A percentile compares a stretch with the other conserved stretches of the same genome.
Evolutionary conservation across 23 tunicate species (phyloP).

Genomic region (Ciona savignyi): DNA sequence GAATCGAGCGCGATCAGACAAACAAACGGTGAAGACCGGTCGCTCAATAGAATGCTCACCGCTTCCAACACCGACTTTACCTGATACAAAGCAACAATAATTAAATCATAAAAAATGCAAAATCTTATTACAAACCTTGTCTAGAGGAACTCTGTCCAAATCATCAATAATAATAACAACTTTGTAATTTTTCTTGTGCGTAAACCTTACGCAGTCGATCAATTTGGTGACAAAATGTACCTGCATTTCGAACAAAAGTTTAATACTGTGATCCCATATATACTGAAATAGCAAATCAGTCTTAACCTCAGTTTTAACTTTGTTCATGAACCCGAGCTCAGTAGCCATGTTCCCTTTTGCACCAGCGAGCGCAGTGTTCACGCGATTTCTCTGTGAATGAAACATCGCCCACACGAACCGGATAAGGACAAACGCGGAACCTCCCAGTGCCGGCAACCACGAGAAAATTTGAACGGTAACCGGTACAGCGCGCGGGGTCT

Average conservation of each 20-base stretch:
- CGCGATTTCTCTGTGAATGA: conserved; percentile 73
- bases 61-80: conserved; percentile 83
- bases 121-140: no score
- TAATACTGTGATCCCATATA: no score
- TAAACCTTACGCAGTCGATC: conserved; percentile 36
- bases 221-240: conserved; percentile 40
- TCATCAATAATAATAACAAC: conserved; percentile 84
- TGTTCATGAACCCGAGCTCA: conserved; percentile 76
- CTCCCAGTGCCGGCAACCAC: conserved; percentile 67
- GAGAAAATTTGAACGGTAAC: conserved; percentile 52
- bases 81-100: no score
- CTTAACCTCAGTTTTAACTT: conserved; percentile 76
- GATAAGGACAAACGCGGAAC: conserved; percentile 30
- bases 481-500: conserved; percentile 66
- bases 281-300: background rate
- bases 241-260: no score
- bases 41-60: conserved; percentile 76
- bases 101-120: no score
- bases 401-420: conserved; percentile 83
- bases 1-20: conserved; percentile 84
- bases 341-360: conserved; percentile 52
- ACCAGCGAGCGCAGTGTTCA: conserved; percentile 68
- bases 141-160: conserved; percentile 61
- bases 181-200: conserved; percentile 43
- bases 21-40: conserved; percentile 58